A percentile compares a stretch with the other conserved stretches of the same genome.
Evolutionary conservation across 2,113 vertebrate genomes (phyloP).

Genomic region (Oreochromis aureus): DNA sequence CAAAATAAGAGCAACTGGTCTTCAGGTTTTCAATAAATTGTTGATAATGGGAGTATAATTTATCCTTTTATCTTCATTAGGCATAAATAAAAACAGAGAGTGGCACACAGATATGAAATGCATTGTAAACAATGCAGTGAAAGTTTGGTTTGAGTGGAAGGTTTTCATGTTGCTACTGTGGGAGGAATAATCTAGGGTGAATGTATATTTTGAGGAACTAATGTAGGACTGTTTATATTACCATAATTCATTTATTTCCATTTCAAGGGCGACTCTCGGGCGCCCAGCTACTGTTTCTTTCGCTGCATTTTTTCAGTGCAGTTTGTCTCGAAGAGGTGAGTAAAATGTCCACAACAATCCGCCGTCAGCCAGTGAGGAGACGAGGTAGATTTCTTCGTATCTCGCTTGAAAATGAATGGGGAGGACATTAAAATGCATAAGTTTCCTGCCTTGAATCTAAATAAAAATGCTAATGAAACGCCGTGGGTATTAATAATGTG

Average conservation of each 20-base stretch:
- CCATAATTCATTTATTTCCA: neutral
- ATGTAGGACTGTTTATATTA: conserved; percentile 2
- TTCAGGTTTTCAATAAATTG: neutral
- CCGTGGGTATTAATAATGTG: conserved; percentile 54
- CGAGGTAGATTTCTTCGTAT: conserved; percentile 9
- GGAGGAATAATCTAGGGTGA: neutral
- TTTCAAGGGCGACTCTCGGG: neutral
- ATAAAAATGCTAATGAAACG: conserved; percentile 60
- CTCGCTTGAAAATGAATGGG: conserved; percentile 31
- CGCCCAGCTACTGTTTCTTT: neutral
- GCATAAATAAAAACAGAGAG: neutral
- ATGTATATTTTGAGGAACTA: conserved; percentile 12
- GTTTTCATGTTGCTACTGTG: neutral
- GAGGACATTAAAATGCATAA: conserved; percentile 61
- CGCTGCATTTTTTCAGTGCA: neutral
- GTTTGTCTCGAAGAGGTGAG: neutral
- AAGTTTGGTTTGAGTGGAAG: neutral
- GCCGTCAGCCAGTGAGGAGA: neutral
- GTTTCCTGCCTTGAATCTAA: conserved; percentile 54
- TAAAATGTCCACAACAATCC: neutral
- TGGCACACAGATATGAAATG: neutral
- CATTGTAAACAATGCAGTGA: neutral
- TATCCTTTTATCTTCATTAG: neutral
- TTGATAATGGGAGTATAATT: neutral
- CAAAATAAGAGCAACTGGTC: neutral